Conservation (phyloP, 1,140 invertebrate genomes). For the Dermatophagoides farinae region DNA sequence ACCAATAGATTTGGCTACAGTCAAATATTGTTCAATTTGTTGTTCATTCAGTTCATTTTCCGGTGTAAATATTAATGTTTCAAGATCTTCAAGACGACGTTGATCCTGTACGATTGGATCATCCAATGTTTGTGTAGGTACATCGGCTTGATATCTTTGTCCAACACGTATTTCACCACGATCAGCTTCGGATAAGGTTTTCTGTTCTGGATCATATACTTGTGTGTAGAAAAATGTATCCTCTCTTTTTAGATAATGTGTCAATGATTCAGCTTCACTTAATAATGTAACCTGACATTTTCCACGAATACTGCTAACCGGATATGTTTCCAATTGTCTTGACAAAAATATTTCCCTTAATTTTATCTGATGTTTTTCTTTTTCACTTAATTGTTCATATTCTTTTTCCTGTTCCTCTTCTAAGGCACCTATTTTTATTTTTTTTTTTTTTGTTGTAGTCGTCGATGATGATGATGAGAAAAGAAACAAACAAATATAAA, state of each 20-base stretch:
- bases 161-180: conserved; percentile 90
- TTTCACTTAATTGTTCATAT: conserved; percentile 31
- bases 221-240: conserved; percentile 40
- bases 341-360: conserved; percentile 95
- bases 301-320: conserved; percentile 92
- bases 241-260: conserved; percentile 89
- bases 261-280: conserved; percentile 89
- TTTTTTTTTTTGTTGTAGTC: neutral
- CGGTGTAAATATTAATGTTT: conserved; percentile 83
- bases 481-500: neutral
- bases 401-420: conserved; percentile 31
- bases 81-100: conserved; percentile 53
- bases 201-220: conserved; percentile 95
- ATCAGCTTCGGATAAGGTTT: conserved; percentile 80
- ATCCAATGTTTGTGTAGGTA: conserved; percentile 26
- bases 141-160: conserved; percentile 82
- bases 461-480: neutral
- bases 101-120: conserved; percentile 41
- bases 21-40: conserved; percentile 96
- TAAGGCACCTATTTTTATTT: conserved; percentile 32
- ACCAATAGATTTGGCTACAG: conserved; percentile 86
- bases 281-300: conserved; percentile 95
- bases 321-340: conserved; percentile 88
- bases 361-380: conserved; percentile 81
- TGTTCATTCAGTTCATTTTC: conserved; percentile 67